Evolutionary conservation across 2,113 vertebrate species (phyloP).

Genomic region (Cyanoliseus patagonus): DNA sequence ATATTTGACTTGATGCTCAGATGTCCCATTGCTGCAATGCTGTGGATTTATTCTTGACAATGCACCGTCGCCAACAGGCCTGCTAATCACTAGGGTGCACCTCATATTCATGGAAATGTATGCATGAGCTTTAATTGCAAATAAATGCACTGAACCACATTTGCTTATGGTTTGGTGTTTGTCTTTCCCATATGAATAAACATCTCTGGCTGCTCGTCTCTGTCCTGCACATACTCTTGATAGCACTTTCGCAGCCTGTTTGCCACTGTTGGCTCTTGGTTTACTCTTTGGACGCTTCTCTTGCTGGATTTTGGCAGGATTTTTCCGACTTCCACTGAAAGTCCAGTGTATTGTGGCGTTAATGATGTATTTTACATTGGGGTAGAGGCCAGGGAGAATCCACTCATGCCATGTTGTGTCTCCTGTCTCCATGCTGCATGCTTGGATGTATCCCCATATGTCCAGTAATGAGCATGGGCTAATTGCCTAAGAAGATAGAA

Average conservation of each 20-base stretch:
- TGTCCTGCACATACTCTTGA: not conserved
- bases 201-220: not conserved
- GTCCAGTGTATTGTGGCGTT: not conserved
- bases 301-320: not conserved
- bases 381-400: not conserved
- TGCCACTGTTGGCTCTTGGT: not conserved
- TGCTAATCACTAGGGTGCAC: not conserved
- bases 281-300: not conserved
- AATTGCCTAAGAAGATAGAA: constrained; percentile 67
- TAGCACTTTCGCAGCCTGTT: not conserved
- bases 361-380: not conserved
- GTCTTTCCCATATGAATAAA: constrained; percentile 53
- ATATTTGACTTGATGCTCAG: not conserved
- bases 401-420: not conserved
- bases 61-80: not conserved
- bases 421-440: not conserved
- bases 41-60: not conserved
- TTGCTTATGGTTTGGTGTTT: not conserved
- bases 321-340: not conserved
- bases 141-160: not conserved
- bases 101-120: not conserved
- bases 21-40: not conserved
- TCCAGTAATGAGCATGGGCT: constrained; percentile 55
- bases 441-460: constrained; percentile 44
- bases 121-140: not conserved